A percentile compares a stretch with the other conserved stretches of the same genome.
These are phyloP conservation scores for Epiblema foenella DNA, from an alignment of 2,888 invertebrate species.

Conservation along the genomic window DNA sequence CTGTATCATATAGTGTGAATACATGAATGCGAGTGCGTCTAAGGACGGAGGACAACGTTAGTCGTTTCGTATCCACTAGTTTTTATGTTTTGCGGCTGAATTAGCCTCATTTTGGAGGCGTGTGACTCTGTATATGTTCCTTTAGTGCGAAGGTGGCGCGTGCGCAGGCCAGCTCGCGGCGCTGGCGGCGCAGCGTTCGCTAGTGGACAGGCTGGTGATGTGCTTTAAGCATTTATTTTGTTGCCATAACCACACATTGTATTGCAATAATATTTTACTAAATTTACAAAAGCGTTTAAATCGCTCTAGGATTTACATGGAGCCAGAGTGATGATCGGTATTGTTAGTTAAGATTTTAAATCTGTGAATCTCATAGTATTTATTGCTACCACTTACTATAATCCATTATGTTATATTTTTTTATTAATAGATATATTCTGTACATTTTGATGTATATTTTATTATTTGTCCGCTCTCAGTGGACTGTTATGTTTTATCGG, in stretches of 20 bases:
- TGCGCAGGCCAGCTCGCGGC: conserved; percentile 7
- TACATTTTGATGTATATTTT: conserved; percentile 85
- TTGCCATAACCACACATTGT: conserved; percentile 85
- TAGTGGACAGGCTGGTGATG: conserved; percentile 82
- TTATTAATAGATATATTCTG: conserved; percentile 83
- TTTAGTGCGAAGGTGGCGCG: conserved; percentile 74
- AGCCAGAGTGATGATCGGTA: conserved; percentile 79
- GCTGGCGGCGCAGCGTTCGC: conserved; percentile 53
- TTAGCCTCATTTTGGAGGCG: conserved; percentile 73
- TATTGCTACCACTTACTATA: conserved; percentile 83
- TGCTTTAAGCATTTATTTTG: conserved; percentile 86
- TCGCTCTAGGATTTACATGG: conserved; percentile 79
- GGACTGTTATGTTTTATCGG: conserved; percentile 79
- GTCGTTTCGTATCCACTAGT: conserved; percentile 83
- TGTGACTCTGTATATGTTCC: conserved; percentile 80
- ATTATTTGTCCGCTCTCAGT: conserved; percentile 79
- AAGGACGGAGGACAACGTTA: conserved; percentile 75
- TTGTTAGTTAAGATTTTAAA: conserved; percentile 84
- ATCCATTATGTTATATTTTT: conserved; percentile 82
- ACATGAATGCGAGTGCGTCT: conserved; percentile 77
- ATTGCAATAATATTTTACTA: conserved; percentile 85
- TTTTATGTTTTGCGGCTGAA: conserved; percentile 79
- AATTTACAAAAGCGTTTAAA: conserved; percentile 80
- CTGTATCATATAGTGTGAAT: conserved; percentile 84
- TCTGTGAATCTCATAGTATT: conserved; percentile 86